Percentiles rank a stretch among this genome's conserved stretches.
Evolutionary conservation across 53 echinoderm and acorn worm species (phyloP).

Genomic region (Crossaster papposus): DNA sequence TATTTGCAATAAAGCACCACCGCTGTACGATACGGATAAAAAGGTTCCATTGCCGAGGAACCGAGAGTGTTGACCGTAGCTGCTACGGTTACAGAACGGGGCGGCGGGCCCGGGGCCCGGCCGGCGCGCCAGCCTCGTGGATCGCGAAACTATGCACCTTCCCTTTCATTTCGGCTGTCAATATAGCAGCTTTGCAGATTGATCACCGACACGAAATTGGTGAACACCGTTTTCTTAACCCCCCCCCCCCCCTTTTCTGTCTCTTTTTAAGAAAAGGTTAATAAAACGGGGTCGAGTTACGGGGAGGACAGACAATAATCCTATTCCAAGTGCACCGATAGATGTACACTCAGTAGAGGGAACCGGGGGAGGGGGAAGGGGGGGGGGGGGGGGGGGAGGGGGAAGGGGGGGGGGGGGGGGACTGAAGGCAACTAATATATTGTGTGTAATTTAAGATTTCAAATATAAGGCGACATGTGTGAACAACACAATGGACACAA

Average conservation of each 20-base stretch:
- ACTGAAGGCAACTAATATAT: too few relatives aligned
- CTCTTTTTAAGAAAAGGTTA: background rate
- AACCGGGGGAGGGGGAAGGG: too few relatives aligned
- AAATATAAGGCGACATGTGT: background rate
- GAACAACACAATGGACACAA: too few relatives aligned
- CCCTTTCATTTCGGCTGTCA: constrained; percentile 43
- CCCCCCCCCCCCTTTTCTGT: background rate
- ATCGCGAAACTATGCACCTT: background rate
- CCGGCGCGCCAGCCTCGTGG: constrained; percentile 21
- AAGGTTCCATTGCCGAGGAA: background rate
- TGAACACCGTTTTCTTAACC: background rate
- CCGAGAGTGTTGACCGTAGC: constrained; percentile 16
- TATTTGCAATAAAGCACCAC: constrained; percentile 12
- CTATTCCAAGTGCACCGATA: too few relatives aligned
- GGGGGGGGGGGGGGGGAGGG: too few relatives aligned
- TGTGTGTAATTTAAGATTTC: too few relatives aligned
- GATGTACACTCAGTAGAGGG: background rate
- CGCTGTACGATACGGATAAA: constrained; percentile 20
- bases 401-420: too few relatives aligned
- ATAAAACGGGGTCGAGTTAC: background rate
- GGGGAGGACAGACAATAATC: background rate
- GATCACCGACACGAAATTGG: constrained; percentile 38
- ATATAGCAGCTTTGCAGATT: constrained; percentile 25
- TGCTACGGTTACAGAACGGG: constrained; percentile 39
- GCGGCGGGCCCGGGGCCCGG: constrained; percentile 3